A percentile compares a stretch with the other conserved stretches of the same genome.
Evolutionary conservation across 2,888 invertebrate genomes (phyloP).

Genomic region (Pterostichus madidus): DNA sequence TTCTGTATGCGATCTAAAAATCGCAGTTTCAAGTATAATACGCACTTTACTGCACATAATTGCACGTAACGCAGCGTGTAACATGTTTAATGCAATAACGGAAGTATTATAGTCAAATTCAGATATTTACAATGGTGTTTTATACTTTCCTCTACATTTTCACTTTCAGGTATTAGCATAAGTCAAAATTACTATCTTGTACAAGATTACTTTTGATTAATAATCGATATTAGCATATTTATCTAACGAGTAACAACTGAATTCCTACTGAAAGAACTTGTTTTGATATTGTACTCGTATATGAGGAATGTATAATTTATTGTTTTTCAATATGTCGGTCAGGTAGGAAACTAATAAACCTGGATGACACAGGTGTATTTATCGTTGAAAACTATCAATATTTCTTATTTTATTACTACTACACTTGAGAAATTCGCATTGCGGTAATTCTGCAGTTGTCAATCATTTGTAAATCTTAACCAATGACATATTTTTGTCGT

Average conservation of each 20-base stretch:
- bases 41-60: conserved; percentile 44
- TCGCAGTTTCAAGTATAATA: conserved; percentile 21
- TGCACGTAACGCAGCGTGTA: conserved; percentile 19
- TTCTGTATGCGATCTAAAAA: neutral
- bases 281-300: neutral
- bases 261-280: conserved; percentile 26
- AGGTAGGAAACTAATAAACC: neutral
- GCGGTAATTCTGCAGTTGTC: too few species aligned
- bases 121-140: conserved; percentile 45
- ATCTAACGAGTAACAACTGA: conserved; percentile 31
- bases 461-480: too few species aligned
- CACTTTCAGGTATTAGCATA: conserved; percentile 54
- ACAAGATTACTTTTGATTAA: conserved; percentile 24
- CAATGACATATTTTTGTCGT: too few species aligned
- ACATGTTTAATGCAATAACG: conserved; percentile 44
- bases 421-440: too few species aligned
- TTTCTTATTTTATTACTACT: too few species aligned
- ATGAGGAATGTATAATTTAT: conserved; percentile 26
- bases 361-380: neutral
- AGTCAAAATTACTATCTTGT: conserved; percentile 2
- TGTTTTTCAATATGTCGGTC: conserved; percentile 16
- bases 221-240: conserved; percentile 36
- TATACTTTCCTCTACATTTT: conserved; percentile 22
- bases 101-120: conserved; percentile 39
- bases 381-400: too few species aligned